Evolutionary conservation across 2,888 invertebrate species (phyloP).

Genomic region (Nymphalis polychloros): DNA sequence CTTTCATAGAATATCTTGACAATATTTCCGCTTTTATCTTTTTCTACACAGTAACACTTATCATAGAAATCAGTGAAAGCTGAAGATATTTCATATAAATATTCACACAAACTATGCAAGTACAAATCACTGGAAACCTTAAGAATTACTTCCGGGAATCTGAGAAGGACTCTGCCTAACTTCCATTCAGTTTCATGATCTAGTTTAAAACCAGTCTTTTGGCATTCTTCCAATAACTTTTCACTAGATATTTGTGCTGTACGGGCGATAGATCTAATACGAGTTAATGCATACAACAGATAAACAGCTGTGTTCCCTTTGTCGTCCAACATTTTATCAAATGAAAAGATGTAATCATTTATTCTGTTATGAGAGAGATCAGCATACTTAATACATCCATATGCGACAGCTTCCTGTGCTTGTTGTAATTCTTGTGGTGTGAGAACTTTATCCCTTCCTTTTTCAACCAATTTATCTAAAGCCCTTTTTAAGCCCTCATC

Average conservation of each 20-base stretch:
- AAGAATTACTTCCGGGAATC: constrained; percentile 93
- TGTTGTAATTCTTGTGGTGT: constrained; percentile 88
- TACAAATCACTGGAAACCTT: constrained; percentile 91
- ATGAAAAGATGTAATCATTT: constrained; percentile 98
- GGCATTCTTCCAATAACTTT: constrained; percentile 83
- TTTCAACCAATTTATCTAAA: constrained; percentile 91
- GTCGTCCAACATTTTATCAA: constrained; percentile 99
- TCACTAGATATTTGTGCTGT: constrained; percentile 86
- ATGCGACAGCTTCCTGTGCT: constrained; percentile 96
- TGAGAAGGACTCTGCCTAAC: constrained; percentile 91
- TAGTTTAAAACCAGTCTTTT: constrained; percentile 84
- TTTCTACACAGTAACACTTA: constrained; percentile 97
- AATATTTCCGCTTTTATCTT: constrained; percentile 90
- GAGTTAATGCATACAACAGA: constrained; percentile 94
- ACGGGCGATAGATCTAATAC: constrained; percentile 95
- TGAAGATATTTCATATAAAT: constrained; percentile 95
- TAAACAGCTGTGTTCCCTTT: constrained; percentile 99
- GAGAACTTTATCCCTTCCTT: constrained; percentile 91
- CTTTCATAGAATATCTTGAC: constrained; percentile 92
- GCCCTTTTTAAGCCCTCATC: constrained; percentile 95
- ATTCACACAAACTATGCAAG: constrained; percentile 95
- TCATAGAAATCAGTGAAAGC: constrained; percentile 99
- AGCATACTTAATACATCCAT: constrained; percentile 99
- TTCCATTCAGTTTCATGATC: constrained; percentile 97
- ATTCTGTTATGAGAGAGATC: constrained; percentile 96